phyloP scores from a whole-genome alignment of 2,113 vertebrate species.

The Xerus inauris region DNA sequence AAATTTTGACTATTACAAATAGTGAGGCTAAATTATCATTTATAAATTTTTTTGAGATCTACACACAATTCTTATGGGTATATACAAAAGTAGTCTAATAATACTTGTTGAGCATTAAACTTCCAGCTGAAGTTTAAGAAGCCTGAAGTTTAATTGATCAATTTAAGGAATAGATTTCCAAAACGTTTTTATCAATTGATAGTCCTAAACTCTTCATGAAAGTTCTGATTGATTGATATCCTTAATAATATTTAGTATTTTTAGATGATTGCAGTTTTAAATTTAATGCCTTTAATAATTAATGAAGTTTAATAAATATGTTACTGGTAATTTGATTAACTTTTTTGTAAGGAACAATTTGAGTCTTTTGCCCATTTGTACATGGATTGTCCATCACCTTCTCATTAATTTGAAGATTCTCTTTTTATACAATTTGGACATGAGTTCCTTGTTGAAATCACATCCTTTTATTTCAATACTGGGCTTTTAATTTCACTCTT shows the following conservation, averaged over 20 bases:
- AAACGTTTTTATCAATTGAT: too few relatives aligned
- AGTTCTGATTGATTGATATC: background rate
- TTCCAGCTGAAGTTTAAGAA: background rate
- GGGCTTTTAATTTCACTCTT: background rate
- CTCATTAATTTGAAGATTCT: background rate
- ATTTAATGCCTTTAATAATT: background rate
- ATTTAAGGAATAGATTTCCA: background rate
- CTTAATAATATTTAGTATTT: background rate
- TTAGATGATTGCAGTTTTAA: background rate
- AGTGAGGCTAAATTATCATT: too few relatives aligned
- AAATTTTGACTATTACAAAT: too few relatives aligned
- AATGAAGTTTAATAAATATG: background rate
- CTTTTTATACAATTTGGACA: background rate
- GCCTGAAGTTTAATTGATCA: background rate
- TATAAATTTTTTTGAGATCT: too few relatives aligned
- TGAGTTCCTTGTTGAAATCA: background rate
- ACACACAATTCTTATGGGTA: too few relatives aligned
- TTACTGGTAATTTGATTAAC: background rate
- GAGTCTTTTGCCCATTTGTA: background rate
- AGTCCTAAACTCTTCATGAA: too few relatives aligned
- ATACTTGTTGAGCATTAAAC: background rate
- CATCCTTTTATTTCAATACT: background rate
- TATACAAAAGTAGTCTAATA: too few relatives aligned
- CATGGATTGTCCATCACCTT: background rate
- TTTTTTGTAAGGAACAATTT: background rate